Evolutionary conservation across 2,113 vertebrate species (phyloP).

Genomic region (Perca schrenkii): DNA sequence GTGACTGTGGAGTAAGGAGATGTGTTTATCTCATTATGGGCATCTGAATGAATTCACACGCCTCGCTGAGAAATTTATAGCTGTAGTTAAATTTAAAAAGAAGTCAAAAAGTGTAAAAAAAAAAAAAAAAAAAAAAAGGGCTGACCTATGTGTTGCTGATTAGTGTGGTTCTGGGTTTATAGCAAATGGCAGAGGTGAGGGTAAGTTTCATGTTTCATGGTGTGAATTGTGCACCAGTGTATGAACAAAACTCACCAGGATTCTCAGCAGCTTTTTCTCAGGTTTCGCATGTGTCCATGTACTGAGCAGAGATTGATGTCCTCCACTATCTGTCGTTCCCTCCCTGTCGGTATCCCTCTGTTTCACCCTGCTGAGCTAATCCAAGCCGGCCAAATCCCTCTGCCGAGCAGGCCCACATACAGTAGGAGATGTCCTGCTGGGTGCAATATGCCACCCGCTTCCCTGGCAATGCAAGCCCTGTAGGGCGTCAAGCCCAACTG

Average conservation of each 20-base stretch:
- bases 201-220: conserved; percentile 16
- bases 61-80: conserved; percentile 22
- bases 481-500: conserved; percentile 54
- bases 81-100: conserved; percentile 16
- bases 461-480: conserved; percentile 60
- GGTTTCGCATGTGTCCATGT: conserved; percentile 52
- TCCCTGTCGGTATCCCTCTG: conserved; percentile 41
- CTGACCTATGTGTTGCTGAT: background rate
- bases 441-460: conserved; percentile 82
- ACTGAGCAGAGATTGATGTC: conserved; percentile 60
- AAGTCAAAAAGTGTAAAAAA: conserved; percentile 16
- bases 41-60: conserved; percentile 65
- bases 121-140: too few relatives aligned
- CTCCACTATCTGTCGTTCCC: conserved; percentile 44
- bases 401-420: conserved; percentile 54
- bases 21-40: conserved; percentile 66
- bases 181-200: background rate
- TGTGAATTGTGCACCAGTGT: conserved; percentile 17
- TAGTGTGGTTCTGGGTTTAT: background rate
- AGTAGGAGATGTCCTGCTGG: conserved; percentile 72
- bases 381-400: conserved; percentile 76
- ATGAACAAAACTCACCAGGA: conserved; percentile 16
- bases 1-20: conserved; percentile 66
- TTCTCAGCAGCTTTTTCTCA: conserved; percentile 46
- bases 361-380: conserved; percentile 72